Evolutionary conservation across 2,888 invertebrate species (phyloP), one percentile per base, ranked within the genome.

Genomic region (Apotomis capreana): DNA sequence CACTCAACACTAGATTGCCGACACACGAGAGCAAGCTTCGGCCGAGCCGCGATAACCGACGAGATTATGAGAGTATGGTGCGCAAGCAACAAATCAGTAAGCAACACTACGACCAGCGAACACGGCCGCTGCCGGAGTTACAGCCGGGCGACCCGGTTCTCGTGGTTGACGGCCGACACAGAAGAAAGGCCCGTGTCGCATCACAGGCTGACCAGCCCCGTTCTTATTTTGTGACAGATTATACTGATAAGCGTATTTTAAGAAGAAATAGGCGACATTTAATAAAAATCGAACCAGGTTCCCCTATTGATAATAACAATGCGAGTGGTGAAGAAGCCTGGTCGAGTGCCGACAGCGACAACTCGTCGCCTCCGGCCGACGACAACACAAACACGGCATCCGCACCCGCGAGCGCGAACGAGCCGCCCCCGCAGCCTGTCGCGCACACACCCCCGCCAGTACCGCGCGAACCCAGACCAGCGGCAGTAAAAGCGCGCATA

Each of bases 1-100:
- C 70, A 6, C 57, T 76, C 1, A 75, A 75, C 10, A 75, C 74
- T 2, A 54, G 69, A n/a, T 52, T 76, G 6, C 76, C 76, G 15
- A 26, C 61, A 36, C 46, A 73, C 55, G 40, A 40, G 3, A 55
- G 37, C 5, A 68, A 55, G 57, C 46, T 76, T 9, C 12, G 44
- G 4, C 70, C 71, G 4, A 46, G 40, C 40, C 58, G 69, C 3
- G 51, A 74, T 60, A 74, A 70, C 54, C n/a, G 10, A 5, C 10
- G 40, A n/a, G 37, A 64, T 44, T 64, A 54, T 12, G 6, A 60
- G 44, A 55, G 13, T 26, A 26, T 26, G 26, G 26, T 26, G 26
- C 26, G 26, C 2, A 26, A 26, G 26, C 26, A 26, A 26, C 26
- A 26, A 26, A 26, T 2, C 26, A 26, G 26, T 26, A 26, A 26